Base-by-base conservation (phyloP, 1,140 invertebrate genomes). In the Drosophila subpulchrella region DNA sequence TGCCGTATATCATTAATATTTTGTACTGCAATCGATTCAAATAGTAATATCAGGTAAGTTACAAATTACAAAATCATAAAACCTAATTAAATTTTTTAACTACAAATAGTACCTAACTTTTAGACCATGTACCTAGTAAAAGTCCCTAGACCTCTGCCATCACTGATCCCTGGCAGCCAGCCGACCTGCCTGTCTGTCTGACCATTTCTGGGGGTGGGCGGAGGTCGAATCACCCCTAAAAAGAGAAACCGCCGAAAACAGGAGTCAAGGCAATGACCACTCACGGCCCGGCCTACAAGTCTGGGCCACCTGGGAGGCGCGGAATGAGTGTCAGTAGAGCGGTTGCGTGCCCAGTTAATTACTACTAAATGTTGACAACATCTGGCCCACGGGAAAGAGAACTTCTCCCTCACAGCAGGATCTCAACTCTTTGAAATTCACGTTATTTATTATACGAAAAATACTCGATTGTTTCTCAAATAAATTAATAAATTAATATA, bases 401-500 rank as follows among this genome's bases (percentile, higher is more conserved):
- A n/a, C 34, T 41, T 38, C 13, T 30, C 10, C 11, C 5, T 55
- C 27, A 7, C 62, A 58, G 34, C 34, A 20, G 42, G 42, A 42
- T 34, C 12, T 48, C 10, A 60, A 57, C 32, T 62, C 55, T 39
- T 77, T 74, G 72, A 80, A 84, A 74, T 83, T 50, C 67, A 82
- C 63, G 82, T 67, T 65, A 88, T 86, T 86, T 86, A 83, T 81
- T 81, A 59, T 88, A 83, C 71, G 85, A 88, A 88, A 89, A 89
- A 88, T 88, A 88, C 80, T 86, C 75, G 66, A 59, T 63, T 63
- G 61, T 62, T 81, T 70, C 60, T 88, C 66, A 88, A 79, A 86
- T 86, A 83, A 86, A 79, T 88, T 89, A 88, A 78, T 79, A 79
- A 75, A 75, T 85, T 75, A 78, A 71, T 57, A 57, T 58, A 50